Evolutionary conservation across 2,797 vertebrate genomes (phyloP).

Genomic region (Myotis findleyi): DNA sequence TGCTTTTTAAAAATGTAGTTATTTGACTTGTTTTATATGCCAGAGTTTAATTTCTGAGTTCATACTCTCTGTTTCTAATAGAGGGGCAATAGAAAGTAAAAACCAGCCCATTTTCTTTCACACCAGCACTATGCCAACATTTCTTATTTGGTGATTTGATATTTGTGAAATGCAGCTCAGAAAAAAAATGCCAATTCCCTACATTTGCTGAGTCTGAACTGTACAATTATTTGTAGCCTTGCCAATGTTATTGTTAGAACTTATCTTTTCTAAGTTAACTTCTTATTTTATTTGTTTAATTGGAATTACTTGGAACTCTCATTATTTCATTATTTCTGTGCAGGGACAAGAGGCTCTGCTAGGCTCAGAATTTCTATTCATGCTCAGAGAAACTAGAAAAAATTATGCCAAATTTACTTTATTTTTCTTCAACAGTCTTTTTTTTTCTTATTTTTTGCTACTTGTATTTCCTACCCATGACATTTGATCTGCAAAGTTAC

Average conservation of each 20-base stretch:
- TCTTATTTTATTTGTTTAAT: not conserved
- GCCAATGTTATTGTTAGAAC: not conserved
- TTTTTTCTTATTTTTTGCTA: not conserved
- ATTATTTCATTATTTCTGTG: not conserved
- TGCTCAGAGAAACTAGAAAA: not conserved
- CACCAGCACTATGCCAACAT: not conserved
- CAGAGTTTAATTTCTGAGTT: not conserved
- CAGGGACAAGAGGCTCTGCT: not conserved
- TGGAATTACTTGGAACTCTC: not conserved
- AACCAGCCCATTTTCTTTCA: not conserved
- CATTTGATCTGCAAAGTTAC: not conserved
- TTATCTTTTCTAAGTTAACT: not conserved
- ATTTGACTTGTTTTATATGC: not conserved
- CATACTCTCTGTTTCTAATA: not conserved
- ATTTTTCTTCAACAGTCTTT: not conserved
- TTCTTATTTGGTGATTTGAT: not conserved
- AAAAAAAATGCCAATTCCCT: not conserved
- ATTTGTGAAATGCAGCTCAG: conserved; percentile 2
- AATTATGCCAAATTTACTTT: not conserved
- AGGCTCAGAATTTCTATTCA: not conserved
- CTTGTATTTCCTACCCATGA: not conserved
- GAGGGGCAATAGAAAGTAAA: not conserved
- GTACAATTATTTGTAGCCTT: not conserved
- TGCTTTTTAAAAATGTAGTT: not conserved
- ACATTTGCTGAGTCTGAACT: not conserved